Evolutionary conservation across 2,797 vertebrate genomes (phyloP).

Genomic region (Darevskia nairensis): DNA sequence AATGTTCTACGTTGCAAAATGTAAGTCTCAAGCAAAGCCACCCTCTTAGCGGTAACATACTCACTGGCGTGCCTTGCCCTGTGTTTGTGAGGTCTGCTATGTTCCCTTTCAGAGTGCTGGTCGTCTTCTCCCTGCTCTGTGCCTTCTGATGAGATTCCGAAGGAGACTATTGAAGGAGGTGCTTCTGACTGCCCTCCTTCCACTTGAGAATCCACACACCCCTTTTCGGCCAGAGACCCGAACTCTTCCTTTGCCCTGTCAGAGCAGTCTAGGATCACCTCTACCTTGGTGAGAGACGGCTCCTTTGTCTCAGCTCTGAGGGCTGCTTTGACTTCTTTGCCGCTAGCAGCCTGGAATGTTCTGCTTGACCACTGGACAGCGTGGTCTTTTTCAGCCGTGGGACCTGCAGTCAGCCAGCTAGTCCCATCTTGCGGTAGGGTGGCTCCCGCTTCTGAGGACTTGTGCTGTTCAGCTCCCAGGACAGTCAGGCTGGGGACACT

Average conservation of each 20-base stretch:
- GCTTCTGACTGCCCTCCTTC: constrained; percentile 87
- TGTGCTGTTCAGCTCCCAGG: constrained; percentile 72
- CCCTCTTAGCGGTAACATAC: constrained; percentile 73
- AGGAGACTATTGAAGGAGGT: constrained; percentile 88
- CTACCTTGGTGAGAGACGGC: constrained; percentile 81
- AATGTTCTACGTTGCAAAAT: constrained; percentile 23
- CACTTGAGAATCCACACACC: constrained; percentile 85
- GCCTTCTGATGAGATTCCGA: constrained; percentile 88
- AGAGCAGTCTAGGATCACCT: constrained; percentile 83
- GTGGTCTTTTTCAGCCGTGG: constrained; percentile 54
- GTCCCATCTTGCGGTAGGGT: constrained; percentile 52
- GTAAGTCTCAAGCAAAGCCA: constrained; percentile 27
- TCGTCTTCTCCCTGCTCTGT: constrained; percentile 89
- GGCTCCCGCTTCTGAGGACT: constrained; percentile 58
- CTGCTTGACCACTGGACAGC: constrained; percentile 72
- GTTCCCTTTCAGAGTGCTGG: constrained; percentile 85
- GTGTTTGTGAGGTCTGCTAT: constrained; percentile 92
- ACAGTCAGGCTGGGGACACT: constrained; percentile 70
- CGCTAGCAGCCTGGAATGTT: constrained; percentile 75
- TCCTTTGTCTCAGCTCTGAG: constrained; percentile 73
- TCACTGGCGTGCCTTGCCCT: constrained; percentile 93
- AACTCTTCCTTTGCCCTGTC: constrained; percentile 77
- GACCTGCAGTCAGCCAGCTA: constrained; percentile 55
- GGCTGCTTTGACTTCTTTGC: constrained; percentile 78
- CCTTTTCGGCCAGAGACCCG: constrained; percentile 80